Evolutionary conservation across 2,797 vertebrate genomes (phyloP), one percentile per base, ranked within the genome.

Genomic region (Cyprinodon diabolis): DNA sequence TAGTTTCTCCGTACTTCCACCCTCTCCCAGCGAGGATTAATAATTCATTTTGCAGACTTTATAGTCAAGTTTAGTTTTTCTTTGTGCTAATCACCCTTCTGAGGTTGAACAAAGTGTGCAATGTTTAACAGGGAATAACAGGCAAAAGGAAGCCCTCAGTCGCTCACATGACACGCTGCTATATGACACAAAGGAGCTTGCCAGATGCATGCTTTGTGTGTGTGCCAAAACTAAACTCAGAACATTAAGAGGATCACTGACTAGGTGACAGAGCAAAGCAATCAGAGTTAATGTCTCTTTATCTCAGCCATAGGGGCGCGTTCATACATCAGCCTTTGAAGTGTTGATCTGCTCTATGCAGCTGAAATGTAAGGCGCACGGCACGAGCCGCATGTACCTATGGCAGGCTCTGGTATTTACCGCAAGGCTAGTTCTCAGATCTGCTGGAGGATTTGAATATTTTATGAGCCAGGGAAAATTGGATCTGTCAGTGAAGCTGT

Each of bases 381-480:
- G 86, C 86, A 71, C 78, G 68, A 74, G 83, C 81, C 56, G 78
- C 68, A 65, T 78, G 84, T 84, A 89, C 89, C 90, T 87, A 88
- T 85, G 86, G 90, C 84, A 80, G 82, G 79, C 83, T 83, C 85
- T 83, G 86, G 88, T 94, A 90, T 94, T 94, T 94, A 92, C 91
- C 74, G 84, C 91, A 76, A 81, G 88, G 90, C 87, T 91, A 79
- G 83, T 80, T 87, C 90, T 93, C 84, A 89, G 90, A 94, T 92
- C 90, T 89, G 87, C 87, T 55, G 84, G 87, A 93, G 94, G 94
- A 95, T 95, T 95, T 94, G 88, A 95, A 95, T 95, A 94, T 95
- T 95, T 95, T 94, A 95, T 95, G 93, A 95, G 92, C 77, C 81
- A 82, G 88, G 83, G 91, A 94, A 94, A 93, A 95, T 93, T 90